phyloP scores from a whole-genome alignment of 2,797 vertebrate genomes.

The Apogon talboti region DNA sequence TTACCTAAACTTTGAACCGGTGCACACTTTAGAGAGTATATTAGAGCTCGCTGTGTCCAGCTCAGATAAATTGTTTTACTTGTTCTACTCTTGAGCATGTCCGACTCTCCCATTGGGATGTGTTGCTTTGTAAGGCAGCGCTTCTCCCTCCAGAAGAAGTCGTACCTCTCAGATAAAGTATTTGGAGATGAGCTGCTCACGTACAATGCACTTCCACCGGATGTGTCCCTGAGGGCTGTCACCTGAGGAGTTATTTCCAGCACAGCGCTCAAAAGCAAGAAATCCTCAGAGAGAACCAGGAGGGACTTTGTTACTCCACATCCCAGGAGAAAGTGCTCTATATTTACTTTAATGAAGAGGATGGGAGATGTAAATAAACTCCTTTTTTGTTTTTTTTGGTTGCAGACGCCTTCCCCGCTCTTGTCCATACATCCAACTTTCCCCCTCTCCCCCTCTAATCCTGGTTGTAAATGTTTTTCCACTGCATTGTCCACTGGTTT shows the following conservation, averaged over 20 bases:
- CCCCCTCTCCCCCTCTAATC: slow-evolving; percentile 44
- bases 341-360: slow-evolving; percentile 63
- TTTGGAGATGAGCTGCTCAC: slow-evolving; percentile 58
- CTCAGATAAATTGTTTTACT: slow-evolving; percentile 58
- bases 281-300: slow-evolving; percentile 56
- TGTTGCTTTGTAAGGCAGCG: slow-evolving; percentile 39
- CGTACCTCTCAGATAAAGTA: slow-evolving; percentile 51
- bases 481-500: slow-evolving; percentile 48
- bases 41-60: slow-evolving; percentile 50
- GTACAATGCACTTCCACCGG: slow-evolving; percentile 42
- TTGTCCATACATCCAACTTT: slow-evolving; percentile 42
- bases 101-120: slow-evolving; percentile 29
- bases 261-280: slow-evolving; percentile 51
- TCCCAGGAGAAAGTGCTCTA: slow-evolving; percentile 63
- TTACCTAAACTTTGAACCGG: slow-evolving; percentile 76
- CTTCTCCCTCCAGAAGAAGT: slow-evolving; percentile 22
- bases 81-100: slow-evolving; percentile 42
- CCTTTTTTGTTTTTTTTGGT: slow-evolving; percentile 32
- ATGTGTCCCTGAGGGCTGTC: slow-evolving; percentile 62
- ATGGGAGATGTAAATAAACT: slow-evolving; percentile 57
- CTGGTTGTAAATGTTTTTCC: slow-evolving; percentile 21
- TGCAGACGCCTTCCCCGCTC: slow-evolving; percentile 35
- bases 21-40: slow-evolving; percentile 54
- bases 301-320: slow-evolving; percentile 44
- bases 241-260: slow-evolving; percentile 74